Percentiles rank a stretch among this genome's conserved stretches.
phyloP scores from a whole-genome alignment of 2,113 vertebrate species.

The Chascanopsetta lugubris region DNA sequence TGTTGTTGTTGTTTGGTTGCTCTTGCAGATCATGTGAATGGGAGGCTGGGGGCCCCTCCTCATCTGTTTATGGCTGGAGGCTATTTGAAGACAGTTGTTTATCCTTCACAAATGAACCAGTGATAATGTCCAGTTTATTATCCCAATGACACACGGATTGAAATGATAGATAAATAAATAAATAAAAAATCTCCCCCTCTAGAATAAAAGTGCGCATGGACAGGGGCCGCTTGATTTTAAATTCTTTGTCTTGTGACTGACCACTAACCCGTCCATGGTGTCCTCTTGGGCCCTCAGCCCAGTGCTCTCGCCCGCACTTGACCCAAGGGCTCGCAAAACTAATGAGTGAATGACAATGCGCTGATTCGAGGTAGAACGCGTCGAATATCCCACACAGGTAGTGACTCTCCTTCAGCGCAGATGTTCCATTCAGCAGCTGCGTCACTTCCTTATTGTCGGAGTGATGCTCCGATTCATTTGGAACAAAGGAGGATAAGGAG shows the following conservation, averaged over 20 bases:
- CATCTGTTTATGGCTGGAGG: neutral
- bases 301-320: neutral
- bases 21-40: neutral
- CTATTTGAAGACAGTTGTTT: neutral
- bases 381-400: constrained; percentile 21
- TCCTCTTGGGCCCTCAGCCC: neutral
- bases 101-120: neutral
- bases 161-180: too few relatives aligned
- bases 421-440: constrained; percentile 63
- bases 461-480: constrained; percentile 32
- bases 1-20: neutral
- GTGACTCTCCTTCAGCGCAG: constrained; percentile 36
- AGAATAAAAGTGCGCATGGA: too few relatives aligned
- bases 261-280: neutral
- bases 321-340: constrained; percentile 8
- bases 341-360: constrained; percentile 4
- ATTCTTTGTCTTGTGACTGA: neutral
- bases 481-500: constrained; percentile 25
- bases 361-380: constrained; percentile 10
- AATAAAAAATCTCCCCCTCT: too few relatives aligned
- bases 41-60: too few relatives aligned
- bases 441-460: constrained; percentile 15
- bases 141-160: too few relatives aligned
- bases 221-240: too few relatives aligned
- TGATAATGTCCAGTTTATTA: neutral